Conservation (phyloP, 2,797 vertebrate species). For the Ctenopoma multispine region DNA sequence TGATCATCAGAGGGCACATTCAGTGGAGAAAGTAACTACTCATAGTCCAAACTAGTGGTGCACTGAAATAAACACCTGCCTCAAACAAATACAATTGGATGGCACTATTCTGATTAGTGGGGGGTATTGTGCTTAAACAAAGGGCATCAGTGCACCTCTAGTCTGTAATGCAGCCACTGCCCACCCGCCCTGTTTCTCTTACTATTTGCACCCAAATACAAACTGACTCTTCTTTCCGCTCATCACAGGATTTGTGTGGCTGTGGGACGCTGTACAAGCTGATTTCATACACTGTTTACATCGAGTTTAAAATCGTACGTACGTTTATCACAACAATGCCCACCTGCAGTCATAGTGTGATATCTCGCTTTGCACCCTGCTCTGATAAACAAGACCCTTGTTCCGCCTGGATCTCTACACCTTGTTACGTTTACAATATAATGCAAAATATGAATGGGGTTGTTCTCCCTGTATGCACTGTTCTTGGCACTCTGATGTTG, state of each 20-base stretch:
- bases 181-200: conserved; percentile 42
- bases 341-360: conserved; percentile 45
- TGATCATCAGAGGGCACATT: conserved; percentile 20
- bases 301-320: conserved; percentile 37
- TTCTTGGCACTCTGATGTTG: conserved; percentile 69
- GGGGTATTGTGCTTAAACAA: conserved; percentile 12
- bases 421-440: conserved; percentile 68
- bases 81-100: conserved; percentile 17
- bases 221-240: conserved; percentile 23
- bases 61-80: conserved; percentile 22
- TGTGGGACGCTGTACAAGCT: conserved; percentile 34
- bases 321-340: conserved; percentile 37
- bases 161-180: conserved; percentile 31
- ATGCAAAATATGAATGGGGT: conserved; percentile 60
- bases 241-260: conserved; percentile 22
- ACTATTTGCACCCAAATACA: conserved; percentile 16
- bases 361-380: conserved; percentile 61
- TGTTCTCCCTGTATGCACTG: conserved; percentile 68
- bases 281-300: conserved; percentile 67
- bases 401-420: conserved; percentile 49
- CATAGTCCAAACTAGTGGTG: conserved; percentile 40
- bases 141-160: conserved; percentile 40
- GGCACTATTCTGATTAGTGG: conserved; percentile 9
- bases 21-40: conserved; percentile 23
- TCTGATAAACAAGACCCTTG: conserved; percentile 47